A percentile compares a stretch with the other conserved stretches of the same genome.
phyloP scores from a whole-genome alignment of 1,140 invertebrate genomes.

The Callitettix versicolor region DNA sequence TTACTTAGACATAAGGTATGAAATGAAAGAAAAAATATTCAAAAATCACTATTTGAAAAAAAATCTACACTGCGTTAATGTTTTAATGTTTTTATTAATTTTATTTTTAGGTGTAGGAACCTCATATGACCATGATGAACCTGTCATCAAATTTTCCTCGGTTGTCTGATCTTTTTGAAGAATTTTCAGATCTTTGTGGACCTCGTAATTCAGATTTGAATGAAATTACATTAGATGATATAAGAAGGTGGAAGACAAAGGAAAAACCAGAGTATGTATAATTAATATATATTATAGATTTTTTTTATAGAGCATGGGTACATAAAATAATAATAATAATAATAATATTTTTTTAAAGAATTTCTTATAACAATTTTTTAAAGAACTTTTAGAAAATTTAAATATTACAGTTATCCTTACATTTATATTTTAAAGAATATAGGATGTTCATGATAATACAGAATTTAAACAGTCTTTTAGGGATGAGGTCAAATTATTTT shows the following conservation, averaged over 20 bases:
- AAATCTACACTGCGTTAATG: too few species aligned
- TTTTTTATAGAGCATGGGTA: neutral
- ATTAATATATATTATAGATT: neutral
- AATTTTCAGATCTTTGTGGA: slow-evolving; percentile 1
- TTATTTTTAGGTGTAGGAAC: too few species aligned
- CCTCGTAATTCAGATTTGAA: neutral
- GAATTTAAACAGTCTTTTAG: too few species aligned
- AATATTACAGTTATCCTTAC: neutral
- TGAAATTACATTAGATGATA: slow-evolving; percentile 5
- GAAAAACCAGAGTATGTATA: neutral
- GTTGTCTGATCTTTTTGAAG: neutral
- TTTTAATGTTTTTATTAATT: too few species aligned
- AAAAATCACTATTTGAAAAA: too few species aligned
- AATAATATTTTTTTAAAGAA: neutral
- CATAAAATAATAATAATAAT: neutral
- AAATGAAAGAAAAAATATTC: too few species aligned
- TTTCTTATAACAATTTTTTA: neutral
- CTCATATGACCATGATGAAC: neutral
- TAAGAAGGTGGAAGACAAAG: neutral
- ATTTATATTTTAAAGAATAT: neutral
- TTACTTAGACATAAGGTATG: too few species aligned
- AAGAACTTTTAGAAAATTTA: neutral
- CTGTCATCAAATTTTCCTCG: neutral
- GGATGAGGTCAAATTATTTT: too few species aligned
- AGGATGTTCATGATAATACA: neutral